These are phyloP conservation scores for Cactoblastis cactorum DNA, from an alignment of 2,888 invertebrate species.

Conservation along the genomic window DNA sequence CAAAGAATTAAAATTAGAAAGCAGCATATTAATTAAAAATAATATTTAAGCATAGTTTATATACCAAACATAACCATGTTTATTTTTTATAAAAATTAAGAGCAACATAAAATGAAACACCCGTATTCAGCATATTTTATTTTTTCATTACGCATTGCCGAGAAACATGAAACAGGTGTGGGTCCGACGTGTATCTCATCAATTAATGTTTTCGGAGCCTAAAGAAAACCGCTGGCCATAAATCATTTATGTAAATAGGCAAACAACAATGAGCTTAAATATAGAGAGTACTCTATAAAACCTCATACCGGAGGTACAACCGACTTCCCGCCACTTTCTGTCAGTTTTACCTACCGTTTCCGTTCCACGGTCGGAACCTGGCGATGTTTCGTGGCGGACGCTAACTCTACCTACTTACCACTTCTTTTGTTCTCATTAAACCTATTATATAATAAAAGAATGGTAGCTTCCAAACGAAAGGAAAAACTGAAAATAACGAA, in stretches of 20 bases:
- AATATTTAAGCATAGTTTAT: too few species aligned
- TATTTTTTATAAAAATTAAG: too few species aligned
- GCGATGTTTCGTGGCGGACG: background rate
- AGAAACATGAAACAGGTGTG: slow-evolving; percentile 19
- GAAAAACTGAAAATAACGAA: background rate
- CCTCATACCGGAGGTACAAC: slow-evolving; percentile 51
- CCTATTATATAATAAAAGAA: background rate
- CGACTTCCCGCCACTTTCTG: slow-evolving; percentile 53
- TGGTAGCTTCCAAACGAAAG: background rate
- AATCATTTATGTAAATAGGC: slow-evolving; percentile 64
- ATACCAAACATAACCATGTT: too few species aligned
- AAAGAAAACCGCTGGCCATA: slow-evolving; percentile 45
- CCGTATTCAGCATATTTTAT: background rate
- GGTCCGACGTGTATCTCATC: slow-evolving; percentile 18
- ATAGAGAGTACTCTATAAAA: slow-evolving; percentile 49
- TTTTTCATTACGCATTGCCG: slow-evolving; percentile 1
- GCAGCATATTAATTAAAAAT: too few species aligned
- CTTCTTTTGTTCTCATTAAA: background rate
- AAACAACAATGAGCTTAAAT: slow-evolving; percentile 60
- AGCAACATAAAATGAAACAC: too few species aligned
- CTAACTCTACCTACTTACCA: background rate
- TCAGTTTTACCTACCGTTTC: slow-evolving; percentile 53
- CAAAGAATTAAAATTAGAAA: too few species aligned
- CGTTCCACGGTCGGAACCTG: slow-evolving; percentile 23
- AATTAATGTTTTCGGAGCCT: slow-evolving; percentile 28